phyloP scores from a whole-genome alignment of 2,113 vertebrate genomes.

The Garra rufa region DNA sequence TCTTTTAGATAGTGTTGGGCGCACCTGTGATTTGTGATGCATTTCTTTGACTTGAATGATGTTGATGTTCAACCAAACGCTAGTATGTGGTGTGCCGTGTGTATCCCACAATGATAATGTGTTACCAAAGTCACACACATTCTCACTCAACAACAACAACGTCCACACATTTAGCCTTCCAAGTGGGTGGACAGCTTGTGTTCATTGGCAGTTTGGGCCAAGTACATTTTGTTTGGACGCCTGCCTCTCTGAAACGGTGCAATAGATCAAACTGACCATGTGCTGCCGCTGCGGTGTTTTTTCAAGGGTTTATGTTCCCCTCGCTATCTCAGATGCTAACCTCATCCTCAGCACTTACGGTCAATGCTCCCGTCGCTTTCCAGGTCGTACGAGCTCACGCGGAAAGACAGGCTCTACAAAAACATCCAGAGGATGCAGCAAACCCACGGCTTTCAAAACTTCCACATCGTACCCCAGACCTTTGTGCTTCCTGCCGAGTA shows the following conservation, averaged over 20 bases:
- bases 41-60: neutral
- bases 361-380: conserved; percentile 55
- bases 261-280: conserved; percentile 66
- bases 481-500: conserved; percentile 92
- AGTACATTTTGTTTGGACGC: conserved; percentile 65
- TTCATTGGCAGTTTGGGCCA: conserved; percentile 17
- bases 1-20: neutral
- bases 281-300: conserved; percentile 54
- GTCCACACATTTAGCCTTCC: neutral
- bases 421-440: conserved; percentile 97
- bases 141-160: neutral
- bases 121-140: neutral
- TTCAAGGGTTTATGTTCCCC: conserved; percentile 56
- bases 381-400: conserved; percentile 95
- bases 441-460: conserved; percentile 88
- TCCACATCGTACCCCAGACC: conserved; percentile 94
- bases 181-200: neutral
- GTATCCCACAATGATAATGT: neutral
- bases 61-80: neutral
- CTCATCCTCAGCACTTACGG: conserved; percentile 25
- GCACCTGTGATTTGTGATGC: neutral
- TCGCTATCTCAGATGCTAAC: conserved; percentile 43
- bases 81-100: neutral
- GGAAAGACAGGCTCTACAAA: conserved; percentile 95
- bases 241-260: conserved; percentile 53